A percentile compares a stretch with the other conserved stretches of the same genome.
phyloP scores from a whole-genome alignment of 1,140 invertebrate species.

The Drosophila jambulina region DNA sequence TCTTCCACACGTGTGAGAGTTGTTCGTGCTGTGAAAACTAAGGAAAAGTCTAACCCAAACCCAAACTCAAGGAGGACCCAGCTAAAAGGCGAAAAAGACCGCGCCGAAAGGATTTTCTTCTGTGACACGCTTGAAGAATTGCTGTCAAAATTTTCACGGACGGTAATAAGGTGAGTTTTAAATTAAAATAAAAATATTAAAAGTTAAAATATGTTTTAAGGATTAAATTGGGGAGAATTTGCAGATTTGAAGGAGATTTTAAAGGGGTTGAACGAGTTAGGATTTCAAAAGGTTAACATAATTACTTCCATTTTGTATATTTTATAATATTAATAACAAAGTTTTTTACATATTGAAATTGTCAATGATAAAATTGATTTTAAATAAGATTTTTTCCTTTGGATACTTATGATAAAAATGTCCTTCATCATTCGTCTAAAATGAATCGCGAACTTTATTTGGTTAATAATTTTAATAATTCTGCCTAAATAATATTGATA shows the following conservation, averaged over 20 bases:
- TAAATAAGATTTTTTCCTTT: no score
- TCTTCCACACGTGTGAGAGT: slow-evolving; percentile 27
- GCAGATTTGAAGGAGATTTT: background rate
- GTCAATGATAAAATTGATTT: no score
- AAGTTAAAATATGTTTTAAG: no score
- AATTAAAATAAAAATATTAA: no score
- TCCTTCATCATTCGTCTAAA: background rate
- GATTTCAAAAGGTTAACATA: no score
- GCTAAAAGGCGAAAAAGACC: slow-evolving; percentile 12
- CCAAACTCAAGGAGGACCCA: slow-evolving; percentile 1
- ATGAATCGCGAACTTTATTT: background rate
- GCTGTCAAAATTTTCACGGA: slow-evolving; percentile 85
- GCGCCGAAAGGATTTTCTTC: slow-evolving; percentile 72
- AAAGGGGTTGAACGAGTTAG: no score
- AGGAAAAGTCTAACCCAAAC: slow-evolving; percentile 43
- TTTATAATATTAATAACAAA: no score
- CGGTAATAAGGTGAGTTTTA: slow-evolving; percentile 83
- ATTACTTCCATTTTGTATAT: no score
- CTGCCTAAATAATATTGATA: background rate
- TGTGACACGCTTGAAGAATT: slow-evolving; percentile 77
- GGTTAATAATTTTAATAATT: background rate
- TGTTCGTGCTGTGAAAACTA: slow-evolving; percentile 36
- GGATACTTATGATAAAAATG: background rate
- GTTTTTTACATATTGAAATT: no score
- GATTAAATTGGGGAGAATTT: background rate